A percentile compares a stretch with the other conserved stretches of the same genome.
These are phyloP conservation scores for Sialis lutaria DNA, from an alignment of 2,888 invertebrate genomes.

Conservation along the genomic window DNA sequence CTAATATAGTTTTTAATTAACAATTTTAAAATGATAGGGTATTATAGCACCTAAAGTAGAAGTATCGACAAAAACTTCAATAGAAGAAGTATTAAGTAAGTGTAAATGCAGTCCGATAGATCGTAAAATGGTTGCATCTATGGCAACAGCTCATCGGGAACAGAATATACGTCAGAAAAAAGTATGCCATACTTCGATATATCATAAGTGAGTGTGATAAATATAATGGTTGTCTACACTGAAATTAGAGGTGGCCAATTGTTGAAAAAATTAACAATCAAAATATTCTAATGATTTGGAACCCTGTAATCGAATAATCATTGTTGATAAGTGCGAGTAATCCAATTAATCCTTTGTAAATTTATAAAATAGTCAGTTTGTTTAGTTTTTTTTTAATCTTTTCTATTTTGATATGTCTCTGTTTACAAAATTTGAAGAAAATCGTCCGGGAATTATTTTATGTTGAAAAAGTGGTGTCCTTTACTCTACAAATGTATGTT, in stretches of 20 bases:
- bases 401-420: too few relatives aligned
- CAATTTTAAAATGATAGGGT: constrained; percentile 28
- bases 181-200: constrained; percentile 32
- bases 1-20: neutral
- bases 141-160: constrained; percentile 11
- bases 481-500: too few relatives aligned
- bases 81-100: constrained; percentile 35
- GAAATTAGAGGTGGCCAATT: neutral
- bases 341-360: too few relatives aligned
- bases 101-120: constrained; percentile 18
- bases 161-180: constrained; percentile 22
- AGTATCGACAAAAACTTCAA: constrained; percentile 44
- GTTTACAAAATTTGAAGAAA: too few relatives aligned
- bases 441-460: too few relatives aligned
- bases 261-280: too few relatives aligned
- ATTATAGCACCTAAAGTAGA: constrained; percentile 56
- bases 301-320: neutral
- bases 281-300: neutral
- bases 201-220: constrained; percentile 24
- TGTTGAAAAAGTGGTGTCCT: too few relatives aligned
- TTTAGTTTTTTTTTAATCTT: too few relatives aligned
- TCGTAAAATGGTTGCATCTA: constrained; percentile 24
- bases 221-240: neutral
- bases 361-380: too few relatives aligned
- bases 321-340: too few relatives aligned